A percentile compares a stretch with the other conserved stretches of the same genome.
Conservation (phyloP, 2,888 invertebrate species). For the Nymphalis urticae region DNA sequence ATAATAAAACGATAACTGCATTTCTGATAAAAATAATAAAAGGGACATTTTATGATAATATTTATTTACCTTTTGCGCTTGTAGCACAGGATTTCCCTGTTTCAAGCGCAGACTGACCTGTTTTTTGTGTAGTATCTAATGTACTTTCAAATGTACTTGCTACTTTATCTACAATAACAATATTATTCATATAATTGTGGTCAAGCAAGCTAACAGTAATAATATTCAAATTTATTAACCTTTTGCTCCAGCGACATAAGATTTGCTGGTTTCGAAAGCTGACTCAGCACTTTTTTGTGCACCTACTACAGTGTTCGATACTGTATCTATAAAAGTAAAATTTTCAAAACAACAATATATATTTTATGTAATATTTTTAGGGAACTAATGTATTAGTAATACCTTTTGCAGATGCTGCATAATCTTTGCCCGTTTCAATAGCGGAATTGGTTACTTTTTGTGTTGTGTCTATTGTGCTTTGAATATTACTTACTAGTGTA, state of each 20-base stretch:
- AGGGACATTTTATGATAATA: background rate
- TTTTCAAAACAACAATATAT: background rate
- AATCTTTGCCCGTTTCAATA: slow-evolving; percentile 43
- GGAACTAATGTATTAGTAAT: slow-evolving; percentile 19
- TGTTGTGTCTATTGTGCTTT: slow-evolving; percentile 45
- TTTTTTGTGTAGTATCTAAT: slow-evolving; percentile 55
- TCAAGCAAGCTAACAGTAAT: too few species aligned
- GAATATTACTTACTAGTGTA: slow-evolving; percentile 10
- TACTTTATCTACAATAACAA: slow-evolving; percentile 47
- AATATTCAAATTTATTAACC: background rate
- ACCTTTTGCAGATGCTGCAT: slow-evolving; percentile 54
- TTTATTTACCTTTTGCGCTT: slow-evolving; percentile 40
- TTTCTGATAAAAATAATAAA: too few species aligned
- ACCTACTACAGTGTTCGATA: slow-evolving; percentile 40
- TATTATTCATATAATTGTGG: slow-evolving; percentile 1
- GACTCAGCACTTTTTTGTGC: slow-evolving; percentile 55
- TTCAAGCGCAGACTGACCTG: slow-evolving; percentile 55
- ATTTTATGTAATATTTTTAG: background rate
- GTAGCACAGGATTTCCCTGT: slow-evolving; percentile 56
- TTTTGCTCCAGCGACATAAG: slow-evolving; percentile 40
- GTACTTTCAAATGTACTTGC: slow-evolving; percentile 48
- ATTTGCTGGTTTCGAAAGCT: slow-evolving; percentile 53
- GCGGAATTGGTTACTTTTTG: slow-evolving; percentile 54
- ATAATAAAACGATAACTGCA: background rate
- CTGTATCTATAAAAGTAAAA: slow-evolving; percentile 33